These are phyloP conservation scores for Seriola quinqueradiata DNA, from an alignment of 2,113 vertebrate species.

Conservation along the genomic window DNA sequence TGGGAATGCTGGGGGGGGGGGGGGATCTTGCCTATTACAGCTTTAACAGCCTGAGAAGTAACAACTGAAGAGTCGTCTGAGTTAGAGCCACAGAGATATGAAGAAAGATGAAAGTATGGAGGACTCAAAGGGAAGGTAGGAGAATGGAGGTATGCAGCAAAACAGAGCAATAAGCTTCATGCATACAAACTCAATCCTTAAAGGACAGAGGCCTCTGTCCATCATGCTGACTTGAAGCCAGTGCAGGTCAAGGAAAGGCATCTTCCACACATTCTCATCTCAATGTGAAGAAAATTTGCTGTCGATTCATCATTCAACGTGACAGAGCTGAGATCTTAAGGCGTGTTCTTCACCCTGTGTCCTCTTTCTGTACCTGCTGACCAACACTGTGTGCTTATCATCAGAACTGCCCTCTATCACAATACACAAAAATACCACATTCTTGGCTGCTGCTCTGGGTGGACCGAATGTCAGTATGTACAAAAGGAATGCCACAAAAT, in stretches of 20 bases:
- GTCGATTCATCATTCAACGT: not conserved
- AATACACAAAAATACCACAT: not conserved
- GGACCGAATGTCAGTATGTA: not conserved
- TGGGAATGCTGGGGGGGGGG: not conserved
- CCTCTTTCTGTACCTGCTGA: not conserved
- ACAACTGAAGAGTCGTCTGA: not conserved
- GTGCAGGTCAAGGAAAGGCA: not conserved
- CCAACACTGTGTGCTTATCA: not conserved
- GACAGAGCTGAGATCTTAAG: not conserved
- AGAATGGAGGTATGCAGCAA: not conserved
- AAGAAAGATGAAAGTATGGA: not conserved
- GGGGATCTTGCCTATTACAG: not conserved
- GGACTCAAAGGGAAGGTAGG: not conserved
- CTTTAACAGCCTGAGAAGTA: not conserved
- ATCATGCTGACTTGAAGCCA: not conserved
- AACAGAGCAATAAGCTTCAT: not conserved
- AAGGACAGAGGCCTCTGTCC: not conserved
- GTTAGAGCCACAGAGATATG: not conserved
- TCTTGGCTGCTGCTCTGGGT: not conserved
- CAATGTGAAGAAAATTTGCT: not conserved
- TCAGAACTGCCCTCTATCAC: not conserved
- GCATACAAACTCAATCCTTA: not conserved
- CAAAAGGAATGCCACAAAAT: not conserved
- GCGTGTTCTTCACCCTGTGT: not conserved
- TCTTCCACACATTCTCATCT: not conserved